These are phyloP conservation scores for Myathropa florea DNA, from an alignment of 2,888 invertebrate genomes.

Conservation along the genomic window DNA sequence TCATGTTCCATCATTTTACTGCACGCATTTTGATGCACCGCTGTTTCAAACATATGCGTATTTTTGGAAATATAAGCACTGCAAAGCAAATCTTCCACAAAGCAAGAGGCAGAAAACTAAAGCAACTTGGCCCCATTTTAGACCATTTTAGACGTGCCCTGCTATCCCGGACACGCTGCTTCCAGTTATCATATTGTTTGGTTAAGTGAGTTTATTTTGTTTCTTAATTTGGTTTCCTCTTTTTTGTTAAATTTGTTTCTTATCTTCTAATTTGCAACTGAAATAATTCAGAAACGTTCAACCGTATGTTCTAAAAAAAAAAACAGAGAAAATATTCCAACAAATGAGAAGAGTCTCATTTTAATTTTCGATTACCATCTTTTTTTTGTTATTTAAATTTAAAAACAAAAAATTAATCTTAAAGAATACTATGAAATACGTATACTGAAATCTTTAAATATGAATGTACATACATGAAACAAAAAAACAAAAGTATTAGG, in stretches of 20 bases:
- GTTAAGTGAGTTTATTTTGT: too few species aligned
- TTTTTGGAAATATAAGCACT: too few species aligned
- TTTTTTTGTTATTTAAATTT: not conserved
- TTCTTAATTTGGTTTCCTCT: not conserved
- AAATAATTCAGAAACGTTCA: not conserved
- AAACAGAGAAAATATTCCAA: conserved; percentile 37
- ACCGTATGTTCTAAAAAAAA: conserved; percentile 52
- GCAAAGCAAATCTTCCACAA: too few species aligned
- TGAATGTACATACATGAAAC: conserved; percentile 45
- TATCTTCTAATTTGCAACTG: not conserved
- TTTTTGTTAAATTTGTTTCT: not conserved
- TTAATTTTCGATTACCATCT: not conserved
- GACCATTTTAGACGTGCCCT: too few species aligned
- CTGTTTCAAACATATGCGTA: too few species aligned
- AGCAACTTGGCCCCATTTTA: too few species aligned
- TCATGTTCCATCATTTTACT: too few species aligned
- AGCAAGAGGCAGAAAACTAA: too few species aligned
- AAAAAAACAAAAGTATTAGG: conserved; percentile 28
- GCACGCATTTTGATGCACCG: too few species aligned
- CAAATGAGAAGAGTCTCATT: not conserved
- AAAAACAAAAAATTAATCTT: not conserved
- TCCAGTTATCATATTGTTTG: too few species aligned
- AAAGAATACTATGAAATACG: conserved; percentile 58
- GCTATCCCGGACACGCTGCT: too few species aligned
- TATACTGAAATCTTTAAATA: conserved; percentile 63